A percentile compares a stretch with the other conserved stretches of the same genome.
Evolutionary conservation across 2,888 invertebrate species (phyloP).

Genomic region (Agrilus cyanescens): DNA sequence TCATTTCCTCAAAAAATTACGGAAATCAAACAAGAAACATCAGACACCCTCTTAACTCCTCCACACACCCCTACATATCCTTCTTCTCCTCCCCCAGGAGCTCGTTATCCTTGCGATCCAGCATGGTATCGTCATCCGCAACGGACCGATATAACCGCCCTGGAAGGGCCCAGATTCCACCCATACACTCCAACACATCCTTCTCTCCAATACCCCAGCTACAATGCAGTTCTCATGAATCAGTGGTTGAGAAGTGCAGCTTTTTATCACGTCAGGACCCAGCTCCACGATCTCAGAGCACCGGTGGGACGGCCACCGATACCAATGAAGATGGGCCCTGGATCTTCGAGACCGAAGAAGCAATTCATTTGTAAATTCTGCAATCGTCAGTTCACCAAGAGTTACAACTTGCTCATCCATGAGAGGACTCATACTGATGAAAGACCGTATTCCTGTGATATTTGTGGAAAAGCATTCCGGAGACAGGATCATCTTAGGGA

Average conservation of each 20-base stretch:
- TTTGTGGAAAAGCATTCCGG: conserved; percentile 91
- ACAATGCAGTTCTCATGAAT: conserved; percentile 50
- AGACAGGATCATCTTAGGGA: conserved; percentile 88
- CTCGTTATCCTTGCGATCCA: conserved; percentile 17
- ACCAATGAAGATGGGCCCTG: conserved; percentile 40
- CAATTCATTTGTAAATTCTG: conserved; percentile 98
- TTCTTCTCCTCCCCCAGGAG: conserved; percentile 24
- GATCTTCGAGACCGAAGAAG: conserved; percentile 52
- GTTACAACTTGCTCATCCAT: conserved; percentile 94
- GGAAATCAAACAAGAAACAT: conserved; percentile 32
- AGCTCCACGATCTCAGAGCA: conserved; percentile 21
- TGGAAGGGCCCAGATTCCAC: conserved; percentile 33
- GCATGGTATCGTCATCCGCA: conserved; percentile 10
- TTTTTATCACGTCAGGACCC: conserved; percentile 43
- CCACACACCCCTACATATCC: conserved; percentile 59
- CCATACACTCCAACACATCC: conserved; percentile 37
- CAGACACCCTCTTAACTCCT: conserved; percentile 50
- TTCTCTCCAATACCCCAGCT: conserved; percentile 29
- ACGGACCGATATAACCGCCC: conserved; percentile 18
- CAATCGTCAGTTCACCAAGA: conserved; percentile 93
- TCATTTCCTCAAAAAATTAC: conserved; percentile 8
- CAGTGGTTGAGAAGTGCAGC: conserved; percentile 66
- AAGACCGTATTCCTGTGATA: conserved; percentile 90
- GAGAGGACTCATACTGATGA: conserved; percentile 96
- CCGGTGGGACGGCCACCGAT: conserved; percentile 35